Percentiles rank a stretch among this genome's conserved stretches.
phyloP scores from a whole-genome alignment of 53 echinoderm and acorn worm genomes.

The Zoroaster sp. region DNA sequence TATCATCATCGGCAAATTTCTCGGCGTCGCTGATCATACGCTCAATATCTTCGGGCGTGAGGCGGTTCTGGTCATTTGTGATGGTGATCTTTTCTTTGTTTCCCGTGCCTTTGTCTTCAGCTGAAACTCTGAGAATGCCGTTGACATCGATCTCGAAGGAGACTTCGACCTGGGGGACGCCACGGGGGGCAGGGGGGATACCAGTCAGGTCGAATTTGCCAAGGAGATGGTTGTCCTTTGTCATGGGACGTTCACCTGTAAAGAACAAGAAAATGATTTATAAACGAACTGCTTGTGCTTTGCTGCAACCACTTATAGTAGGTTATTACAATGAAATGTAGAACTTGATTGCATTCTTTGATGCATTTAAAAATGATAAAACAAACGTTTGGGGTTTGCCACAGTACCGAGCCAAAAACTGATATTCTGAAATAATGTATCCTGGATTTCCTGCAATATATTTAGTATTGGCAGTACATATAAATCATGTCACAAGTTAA shows the following conservation, averaged over 20 bases:
- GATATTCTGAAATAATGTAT: too few relatives aligned
- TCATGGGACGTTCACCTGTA: constrained; percentile 96
- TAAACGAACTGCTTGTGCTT: too few relatives aligned
- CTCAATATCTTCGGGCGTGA: constrained; percentile 97
- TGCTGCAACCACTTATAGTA: too few relatives aligned
- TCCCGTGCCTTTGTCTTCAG: constrained; percentile 99
- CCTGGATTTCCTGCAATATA: too few relatives aligned
- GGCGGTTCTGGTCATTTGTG: constrained; percentile 97
- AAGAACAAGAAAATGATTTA: constrained; percentile 4
- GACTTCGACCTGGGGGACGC: constrained; percentile 98
- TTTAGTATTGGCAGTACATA: too few relatives aligned
- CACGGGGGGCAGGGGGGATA: constrained; percentile 95
- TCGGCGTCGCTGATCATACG: constrained; percentile 96
- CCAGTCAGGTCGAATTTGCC: constrained; percentile 98
- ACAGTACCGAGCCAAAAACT: too few relatives aligned
- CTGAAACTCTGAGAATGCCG: constrained; percentile 92
- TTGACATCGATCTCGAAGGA: constrained; percentile 98
- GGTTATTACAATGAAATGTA: too few relatives aligned
- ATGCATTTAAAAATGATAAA: too few relatives aligned
- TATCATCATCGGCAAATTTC: constrained; percentile 90
- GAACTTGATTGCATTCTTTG: too few relatives aligned
- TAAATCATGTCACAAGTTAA: too few relatives aligned
- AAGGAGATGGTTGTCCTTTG: constrained; percentile 96
- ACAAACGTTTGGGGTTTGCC: too few relatives aligned
- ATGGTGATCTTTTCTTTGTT: constrained; percentile 99